Percentiles rank a stretch among this genome's conserved stretches.
These are phyloP conservation scores for Steinernema scapterisci DNA, from an alignment of 2,888 invertebrate species.

Conservation along the genomic window DNA sequence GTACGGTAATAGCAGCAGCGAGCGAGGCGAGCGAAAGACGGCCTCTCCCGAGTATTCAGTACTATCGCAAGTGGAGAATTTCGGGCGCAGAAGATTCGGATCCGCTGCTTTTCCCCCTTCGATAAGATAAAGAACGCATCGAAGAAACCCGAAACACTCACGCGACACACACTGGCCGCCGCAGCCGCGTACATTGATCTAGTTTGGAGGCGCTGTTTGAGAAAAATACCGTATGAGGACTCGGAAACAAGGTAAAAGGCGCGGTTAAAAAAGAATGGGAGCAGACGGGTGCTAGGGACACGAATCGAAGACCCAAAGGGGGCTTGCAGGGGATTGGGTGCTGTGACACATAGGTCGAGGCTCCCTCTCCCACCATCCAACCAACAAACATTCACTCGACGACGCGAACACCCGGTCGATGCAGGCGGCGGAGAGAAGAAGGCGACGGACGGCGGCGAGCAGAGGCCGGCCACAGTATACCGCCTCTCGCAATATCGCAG, in stretches of 20 bases:
- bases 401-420: constrained; percentile 25
- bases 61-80: background rate
- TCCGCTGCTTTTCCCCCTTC: background rate
- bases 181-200: too few relatives aligned
- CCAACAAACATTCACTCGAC: constrained; percentile 30
- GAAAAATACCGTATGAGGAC: constrained; percentile 15
- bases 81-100: too few relatives aligned
- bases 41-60: background rate
- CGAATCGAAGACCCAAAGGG: background rate
- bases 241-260: background rate
- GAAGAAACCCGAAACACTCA: constrained; percentile 16
- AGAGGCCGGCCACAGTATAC: constrained; percentile 22
- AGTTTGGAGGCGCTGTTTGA: background rate
- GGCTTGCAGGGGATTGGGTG: background rate
- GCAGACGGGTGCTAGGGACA: background rate
- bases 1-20: constrained; percentile 28
- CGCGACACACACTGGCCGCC: background rate
- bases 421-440: constrained; percentile 5
- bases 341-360: background rate
- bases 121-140: constrained; percentile 18
- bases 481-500: background rate
- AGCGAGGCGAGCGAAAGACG: background rate
- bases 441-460: constrained; percentile 14
- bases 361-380: background rate
- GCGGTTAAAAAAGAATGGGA: background rate